These are phyloP conservation scores for Platyrinchus mystaceus DNA, from an alignment of 2,797 vertebrate genomes.

Conservation along the genomic window DNA sequence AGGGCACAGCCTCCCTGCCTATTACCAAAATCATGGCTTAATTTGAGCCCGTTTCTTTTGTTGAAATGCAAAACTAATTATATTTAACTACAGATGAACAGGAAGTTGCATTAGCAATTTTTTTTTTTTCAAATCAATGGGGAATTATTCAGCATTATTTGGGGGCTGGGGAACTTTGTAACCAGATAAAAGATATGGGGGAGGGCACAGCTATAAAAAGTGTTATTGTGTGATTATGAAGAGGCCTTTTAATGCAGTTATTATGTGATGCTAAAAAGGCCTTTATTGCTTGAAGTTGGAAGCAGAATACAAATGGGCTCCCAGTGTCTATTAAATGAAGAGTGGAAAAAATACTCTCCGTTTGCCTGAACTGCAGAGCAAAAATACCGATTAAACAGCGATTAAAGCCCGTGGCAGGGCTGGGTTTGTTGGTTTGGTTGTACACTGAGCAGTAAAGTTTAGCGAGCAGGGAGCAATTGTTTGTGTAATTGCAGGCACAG, in stretches of 20 bases:
- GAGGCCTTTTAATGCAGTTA: constrained; percentile 65
- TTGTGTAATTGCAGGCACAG: neutral
- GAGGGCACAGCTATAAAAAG: constrained; percentile 59
- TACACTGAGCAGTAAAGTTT: neutral
- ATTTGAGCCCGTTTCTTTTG: constrained; percentile 65
- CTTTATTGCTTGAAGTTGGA: constrained; percentile 61
- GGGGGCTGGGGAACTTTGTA: constrained; percentile 20
- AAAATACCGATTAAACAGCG: constrained; percentile 28
- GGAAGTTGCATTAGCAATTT: constrained; percentile 57
- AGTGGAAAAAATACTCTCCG: constrained; percentile 3
- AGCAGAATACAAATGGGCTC: constrained; percentile 58
- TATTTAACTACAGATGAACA: constrained; percentile 53
- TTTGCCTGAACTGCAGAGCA: constrained; percentile 1
- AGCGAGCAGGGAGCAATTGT: neutral
- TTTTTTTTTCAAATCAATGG: constrained; percentile 52
- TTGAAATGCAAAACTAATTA: constrained; percentile 70
- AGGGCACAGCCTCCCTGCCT: constrained; percentile 34
- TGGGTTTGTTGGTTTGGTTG: neutral
- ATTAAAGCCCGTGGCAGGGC: neutral
- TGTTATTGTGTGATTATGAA: constrained; percentile 60
- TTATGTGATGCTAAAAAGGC: constrained; percentile 63
- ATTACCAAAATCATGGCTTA: constrained; percentile 20
- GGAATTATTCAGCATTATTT: constrained; percentile 55
- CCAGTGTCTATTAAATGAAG: constrained; percentile 37
- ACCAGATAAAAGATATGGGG: constrained; percentile 47